Conservation (phyloP, 2,888 invertebrate genomes). For the Leptothorax acervorum region DNA sequence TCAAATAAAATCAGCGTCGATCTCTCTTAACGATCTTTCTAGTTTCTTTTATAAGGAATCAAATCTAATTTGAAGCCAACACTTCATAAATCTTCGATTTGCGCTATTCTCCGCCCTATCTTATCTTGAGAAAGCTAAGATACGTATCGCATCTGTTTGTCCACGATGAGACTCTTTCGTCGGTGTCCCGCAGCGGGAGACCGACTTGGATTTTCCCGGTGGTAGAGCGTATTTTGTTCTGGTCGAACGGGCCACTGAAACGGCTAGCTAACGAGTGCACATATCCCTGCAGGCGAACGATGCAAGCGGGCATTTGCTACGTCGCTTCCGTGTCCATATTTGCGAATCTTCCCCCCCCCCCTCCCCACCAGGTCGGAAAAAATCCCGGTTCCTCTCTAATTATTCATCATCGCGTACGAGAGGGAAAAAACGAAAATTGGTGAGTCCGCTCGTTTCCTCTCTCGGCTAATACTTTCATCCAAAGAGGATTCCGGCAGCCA, state of each 20-base stretch:
- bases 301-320: constrained; percentile 5
- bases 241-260: constrained; percentile 58
- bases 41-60: background rate
- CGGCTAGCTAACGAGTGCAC: constrained; percentile 68
- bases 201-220: constrained; percentile 54
- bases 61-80: background rate
- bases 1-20: constrained; percentile 1
- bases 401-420: constrained; percentile 72
- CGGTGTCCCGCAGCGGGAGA: constrained; percentile 36
- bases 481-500: constrained; percentile 68
- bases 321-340: constrained; percentile 53
- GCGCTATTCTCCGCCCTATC: background rate
- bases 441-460: constrained; percentile 62
- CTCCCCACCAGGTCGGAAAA: constrained; percentile 49
- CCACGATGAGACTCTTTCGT: constrained; percentile 57
- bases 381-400: constrained; percentile 66
- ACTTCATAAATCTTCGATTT: background rate
- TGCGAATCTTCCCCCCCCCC: constrained; percentile 44
- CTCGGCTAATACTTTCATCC: constrained; percentile 71
- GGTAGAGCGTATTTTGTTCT: constrained; percentile 1
- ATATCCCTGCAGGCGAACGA: constrained; percentile 52
- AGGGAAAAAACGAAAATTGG: constrained; percentile 60
- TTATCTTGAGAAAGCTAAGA: constrained; percentile 3
- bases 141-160: constrained; percentile 54
- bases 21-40: background rate